phyloP scores from a whole-genome alignment of 1,140 invertebrate species.

The Bombus confusus region DNA sequence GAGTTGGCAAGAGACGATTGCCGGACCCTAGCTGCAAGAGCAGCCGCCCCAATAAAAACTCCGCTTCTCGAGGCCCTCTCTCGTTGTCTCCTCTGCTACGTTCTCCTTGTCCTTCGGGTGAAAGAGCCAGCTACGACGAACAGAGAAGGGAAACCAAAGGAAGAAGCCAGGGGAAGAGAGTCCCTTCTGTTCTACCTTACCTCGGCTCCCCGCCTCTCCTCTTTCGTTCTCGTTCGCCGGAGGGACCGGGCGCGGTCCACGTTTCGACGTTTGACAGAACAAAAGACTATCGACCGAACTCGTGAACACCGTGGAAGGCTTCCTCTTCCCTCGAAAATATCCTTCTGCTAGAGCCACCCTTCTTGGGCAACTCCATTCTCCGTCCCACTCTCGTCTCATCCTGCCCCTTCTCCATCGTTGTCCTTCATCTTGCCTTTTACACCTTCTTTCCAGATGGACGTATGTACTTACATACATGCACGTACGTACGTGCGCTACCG shows the following conservation, averaged over 20 bases:
- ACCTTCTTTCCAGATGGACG: not conserved
- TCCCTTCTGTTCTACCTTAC: slow-evolving; percentile 2
- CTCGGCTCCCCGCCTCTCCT: not conserved
- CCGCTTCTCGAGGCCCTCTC: slow-evolving; percentile 47
- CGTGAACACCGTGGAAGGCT: slow-evolving; percentile 43
- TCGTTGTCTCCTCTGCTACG: slow-evolving; percentile 32
- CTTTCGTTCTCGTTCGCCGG: slow-evolving; percentile 33
- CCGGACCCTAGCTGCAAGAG: slow-evolving; percentile 49
- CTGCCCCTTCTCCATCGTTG: not conserved
- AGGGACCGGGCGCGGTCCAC: slow-evolving; percentile 72
- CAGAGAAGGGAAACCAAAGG: slow-evolving; percentile 25
- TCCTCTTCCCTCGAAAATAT: slow-evolving; percentile 64
- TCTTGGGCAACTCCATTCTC: not conserved
- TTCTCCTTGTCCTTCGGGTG: slow-evolving; percentile 21
- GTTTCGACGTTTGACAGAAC: slow-evolving; percentile 81
- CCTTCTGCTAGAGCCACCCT: slow-evolving; percentile 43
- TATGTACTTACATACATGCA: not conserved
- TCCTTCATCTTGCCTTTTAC: slow-evolving; percentile 33
- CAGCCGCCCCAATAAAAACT: slow-evolving; percentile 67
- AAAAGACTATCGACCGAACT: slow-evolving; percentile 80
- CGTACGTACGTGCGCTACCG: slow-evolving; percentile 36
- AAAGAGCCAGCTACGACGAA: slow-evolving; percentile 1
- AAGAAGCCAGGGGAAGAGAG: slow-evolving; percentile 10
- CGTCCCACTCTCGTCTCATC: slow-evolving; percentile 22
- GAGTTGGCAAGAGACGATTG: slow-evolving; percentile 50